phyloP scores from a whole-genome alignment of 1,140 invertebrate genomes.

The Conus betulinus region DNA sequence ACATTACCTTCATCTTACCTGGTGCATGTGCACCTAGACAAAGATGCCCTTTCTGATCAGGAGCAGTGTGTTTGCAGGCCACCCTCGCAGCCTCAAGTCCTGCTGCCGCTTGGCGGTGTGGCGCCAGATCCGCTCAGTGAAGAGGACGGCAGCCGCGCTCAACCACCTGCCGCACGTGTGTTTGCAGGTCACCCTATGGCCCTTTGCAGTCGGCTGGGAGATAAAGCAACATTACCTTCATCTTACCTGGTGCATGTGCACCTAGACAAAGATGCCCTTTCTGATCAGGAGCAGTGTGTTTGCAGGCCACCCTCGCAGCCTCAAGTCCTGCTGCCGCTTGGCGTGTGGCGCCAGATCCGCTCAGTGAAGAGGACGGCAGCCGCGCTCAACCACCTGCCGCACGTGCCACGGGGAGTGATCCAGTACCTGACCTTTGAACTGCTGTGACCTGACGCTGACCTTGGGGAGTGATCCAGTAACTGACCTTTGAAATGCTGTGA shows the following conservation, averaged over 20 bases:
- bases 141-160: background rate
- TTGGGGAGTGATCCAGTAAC: background rate
- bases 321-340: constrained; percentile 17
- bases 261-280: too few relatives aligned
- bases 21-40: too few relatives aligned
- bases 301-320: background rate
- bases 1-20: too few relatives aligned
- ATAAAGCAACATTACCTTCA: too few relatives aligned
- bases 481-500: background rate
- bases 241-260: too few relatives aligned
- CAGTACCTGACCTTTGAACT: background rate
- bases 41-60: too few relatives aligned
- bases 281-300: background rate
- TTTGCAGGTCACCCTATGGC: too few relatives aligned
- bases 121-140: background rate
- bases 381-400: background rate
- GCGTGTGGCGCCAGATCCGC: background rate
- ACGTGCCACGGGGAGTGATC: background rate
- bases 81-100: constrained; percentile 2
- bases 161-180: background rate
- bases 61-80: background rate
- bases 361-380: background rate
- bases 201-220: too few relatives aligned
- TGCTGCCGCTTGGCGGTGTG: constrained; percentile 8
- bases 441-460: too few relatives aligned